Conservation (phyloP, 2,797 vertebrate species). For the Spatula clypeata region DNA sequence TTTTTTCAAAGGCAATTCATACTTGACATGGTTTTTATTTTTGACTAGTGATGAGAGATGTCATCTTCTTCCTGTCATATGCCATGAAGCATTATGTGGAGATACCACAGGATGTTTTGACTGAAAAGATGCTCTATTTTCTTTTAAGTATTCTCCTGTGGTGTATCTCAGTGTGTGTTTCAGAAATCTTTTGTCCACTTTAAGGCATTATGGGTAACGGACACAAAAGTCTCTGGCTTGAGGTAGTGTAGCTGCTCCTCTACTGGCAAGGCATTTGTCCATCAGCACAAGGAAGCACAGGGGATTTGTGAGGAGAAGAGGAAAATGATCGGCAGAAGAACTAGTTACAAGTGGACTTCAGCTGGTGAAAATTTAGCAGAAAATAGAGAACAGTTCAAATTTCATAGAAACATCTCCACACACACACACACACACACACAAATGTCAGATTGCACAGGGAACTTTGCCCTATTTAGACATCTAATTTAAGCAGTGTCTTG, state of each 20-base stretch:
- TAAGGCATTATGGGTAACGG: conserved; percentile 62
- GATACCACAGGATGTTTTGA: conserved; percentile 57
- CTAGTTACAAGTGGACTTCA: neutral
- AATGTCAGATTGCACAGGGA: neutral
- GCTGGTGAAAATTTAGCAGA: conserved; percentile 7
- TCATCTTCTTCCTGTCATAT: conserved; percentile 71
- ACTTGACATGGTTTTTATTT: conserved; percentile 73
- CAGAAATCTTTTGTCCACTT: conserved; percentile 71
- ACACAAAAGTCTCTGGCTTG: conserved; percentile 59
- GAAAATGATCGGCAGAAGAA: neutral
- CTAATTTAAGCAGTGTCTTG: neutral
- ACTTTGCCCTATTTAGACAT: neutral
- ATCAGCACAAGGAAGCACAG: neutral
- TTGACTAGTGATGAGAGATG: conserved; percentile 73
- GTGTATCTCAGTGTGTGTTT: conserved; percentile 61
- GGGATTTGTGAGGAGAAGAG: conserved; percentile 22
- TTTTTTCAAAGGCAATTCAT: conserved; percentile 62
- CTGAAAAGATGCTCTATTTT: conserved; percentile 71
- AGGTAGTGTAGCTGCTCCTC: conserved; percentile 29
- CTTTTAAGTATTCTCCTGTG: conserved; percentile 62
- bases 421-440: neutral
- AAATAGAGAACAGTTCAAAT: neutral
- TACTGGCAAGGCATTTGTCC: conserved; percentile 13
- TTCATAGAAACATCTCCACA: neutral
- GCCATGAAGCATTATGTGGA: conserved; percentile 68